Base-by-base conservation (phyloP, 2,113 vertebrate genomes). In the Podilymbus podiceps region DNA sequence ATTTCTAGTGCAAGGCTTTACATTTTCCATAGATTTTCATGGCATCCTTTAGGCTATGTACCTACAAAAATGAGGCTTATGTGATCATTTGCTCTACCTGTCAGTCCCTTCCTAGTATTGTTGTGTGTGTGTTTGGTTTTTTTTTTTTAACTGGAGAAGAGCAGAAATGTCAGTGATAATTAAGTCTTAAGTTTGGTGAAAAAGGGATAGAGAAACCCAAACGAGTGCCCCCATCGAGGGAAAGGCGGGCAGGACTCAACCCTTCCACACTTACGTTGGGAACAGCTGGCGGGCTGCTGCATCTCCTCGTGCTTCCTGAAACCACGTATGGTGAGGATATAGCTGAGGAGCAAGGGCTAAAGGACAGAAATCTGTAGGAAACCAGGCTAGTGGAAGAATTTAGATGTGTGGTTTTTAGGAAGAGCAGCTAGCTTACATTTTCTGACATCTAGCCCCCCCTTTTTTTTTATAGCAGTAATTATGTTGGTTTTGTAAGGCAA, bases 341-440 rank as follows among this genome's bases (percentile, higher is more conserved):
- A 46, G 77, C n/a, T 28, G 78, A 96, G 78, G 81, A 93, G 33
- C 81, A 94, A 96, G 62, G 93, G 91, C 89, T 93, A 69, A 91
- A 96, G 93, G 94, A 91, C 87, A 79, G 40, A 85, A 79, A 85
- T 92, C 88, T 62, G 67, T 46, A 80, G 94, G 87, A 94, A 90
- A 69, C 19, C 0, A 0, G 2, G 5, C 40, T 31, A 18, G 8
- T 25, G n/a, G 89, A 81, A 69, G 68, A 94, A 82, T 73, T 67
- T n/a, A 62, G 58, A 58, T 89, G 69, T 5, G 25, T 87, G 27
- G 3, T 55, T 84, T 86, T 83, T 10, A 81, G 64, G 56, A 52
- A 60, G 66, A 75, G 60, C 71, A 84, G 62, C 80, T 87, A 87
- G 44, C 73, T 92, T 92, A 53, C 4, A 1, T 92, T 93, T 86